Evolutionary conservation across 1,140 invertebrate species (phyloP).

Genomic region (Cyphomyrmex costatus): DNA sequence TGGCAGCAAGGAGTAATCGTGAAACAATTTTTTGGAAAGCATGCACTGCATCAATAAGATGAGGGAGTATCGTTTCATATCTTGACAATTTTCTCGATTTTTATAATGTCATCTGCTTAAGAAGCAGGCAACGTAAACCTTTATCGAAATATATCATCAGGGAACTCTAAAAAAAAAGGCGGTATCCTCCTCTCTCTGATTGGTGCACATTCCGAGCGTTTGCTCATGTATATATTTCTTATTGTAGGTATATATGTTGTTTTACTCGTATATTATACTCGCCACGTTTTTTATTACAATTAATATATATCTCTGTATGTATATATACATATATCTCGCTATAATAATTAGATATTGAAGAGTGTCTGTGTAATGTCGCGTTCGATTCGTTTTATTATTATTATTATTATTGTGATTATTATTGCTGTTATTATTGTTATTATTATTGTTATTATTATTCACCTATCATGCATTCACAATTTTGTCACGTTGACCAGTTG

Average conservation of each 20-base stretch:
- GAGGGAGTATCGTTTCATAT: conserved; percentile 29
- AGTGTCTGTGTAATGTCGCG: conserved; percentile 59
- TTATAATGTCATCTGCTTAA: background rate
- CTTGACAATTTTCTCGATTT: background rate
- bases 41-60: conserved; percentile 64
- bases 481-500: conserved; percentile 24
- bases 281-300: conserved; percentile 64
- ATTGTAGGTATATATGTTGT: conserved; percentile 48
- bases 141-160: background rate
- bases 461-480: conserved; percentile 41
- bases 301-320: conserved; percentile 52
- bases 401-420: conserved; percentile 20
- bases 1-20: conserved; percentile 54
- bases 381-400: conserved; percentile 61
- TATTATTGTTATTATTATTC: conserved; percentile 39
- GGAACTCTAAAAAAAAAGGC: background rate
- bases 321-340: conserved; percentile 32
- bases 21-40: conserved; percentile 55
- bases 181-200: conserved; percentile 47
- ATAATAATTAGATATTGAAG: conserved; percentile 61
- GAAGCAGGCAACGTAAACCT: background rate
- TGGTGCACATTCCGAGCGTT: conserved; percentile 15
- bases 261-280: conserved; percentile 43
- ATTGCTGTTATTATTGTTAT: conserved; percentile 15
- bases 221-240: conserved; percentile 46